Base-by-base conservation (phyloP, 2,888 invertebrate species). In the Zygothrica quintamaculata region DNA sequence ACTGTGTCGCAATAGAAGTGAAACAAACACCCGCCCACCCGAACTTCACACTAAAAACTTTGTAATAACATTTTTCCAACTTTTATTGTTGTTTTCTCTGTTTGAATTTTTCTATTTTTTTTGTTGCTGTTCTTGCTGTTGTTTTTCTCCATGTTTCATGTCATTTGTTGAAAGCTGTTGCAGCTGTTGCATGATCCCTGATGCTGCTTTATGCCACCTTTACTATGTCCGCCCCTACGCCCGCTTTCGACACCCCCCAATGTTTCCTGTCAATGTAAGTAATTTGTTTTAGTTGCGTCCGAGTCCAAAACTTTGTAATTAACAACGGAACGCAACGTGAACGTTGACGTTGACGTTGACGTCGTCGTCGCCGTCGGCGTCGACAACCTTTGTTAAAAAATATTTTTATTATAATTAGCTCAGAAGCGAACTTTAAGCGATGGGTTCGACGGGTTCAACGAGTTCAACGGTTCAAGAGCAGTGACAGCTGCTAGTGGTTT, bases 261-360 rank as follows among this genome's bases (percentile, higher is more conserved):
- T 18, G 1, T 13, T 0, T 8, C 11, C 11, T 31, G 9, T 13
- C 42, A 42, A 18, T 57, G 42, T 66, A 55, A 70, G 70, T 65
- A 78, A 77, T 79, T 79, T 77, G 69, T 65, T 81, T 66, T 69
- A 79, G 75, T 77, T 77, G 77, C 77, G 74, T 74, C 70, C 80
- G 61, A 78, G 74, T 71, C 64, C 31, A 81, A 74, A 71, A 80
- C 79, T 80, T 80, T 81, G 70, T 79, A 81, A 81, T 81, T 77
- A 80, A 81, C 77, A 81, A 66, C 66, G 53, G n/a, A n/a, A n/a
- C n/a, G n/a, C n/a, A n/a, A n/a, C n/a, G n/a, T n/a, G n/a, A n/a
- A n/a, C n/a, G n/a, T n/a, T n/a, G n/a, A n/a, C n/a, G n/a, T n/a
- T n/a, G n/a, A n/a, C n/a, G n/a, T n/a, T n/a, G n/a, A n/a, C n/a